Evolutionary conservation across 2,797 vertebrate species (phyloP).

Genomic region (Eremophila alpestris): DNA sequence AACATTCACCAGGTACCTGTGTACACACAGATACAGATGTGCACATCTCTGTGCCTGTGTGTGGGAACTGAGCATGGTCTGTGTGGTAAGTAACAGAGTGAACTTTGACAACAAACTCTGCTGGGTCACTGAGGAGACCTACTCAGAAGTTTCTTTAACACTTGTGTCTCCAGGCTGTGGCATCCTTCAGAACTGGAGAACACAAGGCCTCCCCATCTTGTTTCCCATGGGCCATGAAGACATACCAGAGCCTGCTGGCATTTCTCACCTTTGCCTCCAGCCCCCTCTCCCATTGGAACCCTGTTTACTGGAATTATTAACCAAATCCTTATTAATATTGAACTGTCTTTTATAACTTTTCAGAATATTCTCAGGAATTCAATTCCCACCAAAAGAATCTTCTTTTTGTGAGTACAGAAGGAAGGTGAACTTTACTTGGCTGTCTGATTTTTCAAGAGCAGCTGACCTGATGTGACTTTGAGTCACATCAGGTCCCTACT

Average conservation of each 20-base stretch:
- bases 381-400: background rate
- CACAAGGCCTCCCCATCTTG: background rate
- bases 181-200: background rate
- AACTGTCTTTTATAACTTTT: background rate
- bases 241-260: background rate
- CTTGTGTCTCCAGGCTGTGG: background rate
- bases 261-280: background rate
- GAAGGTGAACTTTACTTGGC: background rate
- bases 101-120: background rate
- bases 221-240: background rate
- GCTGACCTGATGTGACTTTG: background rate
- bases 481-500: background rate
- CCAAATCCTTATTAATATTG: background rate
- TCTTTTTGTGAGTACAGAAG: background rate
- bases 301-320: background rate
- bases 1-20: background rate
- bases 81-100: background rate
- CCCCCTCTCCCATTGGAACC: background rate
- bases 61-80: background rate
- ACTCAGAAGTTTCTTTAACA: background rate
- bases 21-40: background rate
- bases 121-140: background rate
- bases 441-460: background rate
- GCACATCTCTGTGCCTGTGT: background rate
- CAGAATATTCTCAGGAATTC: background rate